Base-by-base conservation (phyloP, 2,888 invertebrate species). In the Platypus cylindrus region DNA sequence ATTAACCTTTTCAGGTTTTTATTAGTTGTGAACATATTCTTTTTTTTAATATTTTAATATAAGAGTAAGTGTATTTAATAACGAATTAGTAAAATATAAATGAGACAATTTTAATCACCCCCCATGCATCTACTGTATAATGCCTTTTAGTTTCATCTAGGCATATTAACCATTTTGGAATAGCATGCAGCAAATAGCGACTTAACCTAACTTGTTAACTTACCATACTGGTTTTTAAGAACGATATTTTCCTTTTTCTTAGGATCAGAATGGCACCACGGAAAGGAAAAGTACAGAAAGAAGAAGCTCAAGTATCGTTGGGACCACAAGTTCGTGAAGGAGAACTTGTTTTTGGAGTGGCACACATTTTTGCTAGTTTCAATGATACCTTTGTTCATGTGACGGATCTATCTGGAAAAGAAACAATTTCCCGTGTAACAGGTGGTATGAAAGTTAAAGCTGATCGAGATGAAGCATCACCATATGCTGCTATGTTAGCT, bases 381-480 rank as follows among this genome's bases (percentile, higher is more conserved):
- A 99, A 99, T 60, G 98, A 99, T 64, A 99, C 98, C 34, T 99
- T 99, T 63, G 98, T 99, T 30, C 98, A 99, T 70, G 93, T 99
- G 44, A 99, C 98, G 11, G 98, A 99, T 68, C 72, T 98, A 55
- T 98, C 97, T 38, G 98, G 98, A 50, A 82, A 86, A 57, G 89
- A 89, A 78, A 89, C 87, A 11, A 87, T 89, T 55, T 84, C 86
- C 47, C 73, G 97, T 58, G 90, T 98, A 34, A 98, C 98, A 50
- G 90, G 91, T 53, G 91, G 91, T 42, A 99, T 98, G 98, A 98
- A 98, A 70, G 98, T 99, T 29, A 98, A 98, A 69, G 98, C 98
- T 52, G 98, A 99, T 70, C 82, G 98, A 71, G 98, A 98, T 67
- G 98, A 98, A 68, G 93, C 98, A 46, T 97, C 97, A 29, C 98